phyloP scores from a whole-genome alignment of 2,888 invertebrate species.

The Blera fallax region DNA sequence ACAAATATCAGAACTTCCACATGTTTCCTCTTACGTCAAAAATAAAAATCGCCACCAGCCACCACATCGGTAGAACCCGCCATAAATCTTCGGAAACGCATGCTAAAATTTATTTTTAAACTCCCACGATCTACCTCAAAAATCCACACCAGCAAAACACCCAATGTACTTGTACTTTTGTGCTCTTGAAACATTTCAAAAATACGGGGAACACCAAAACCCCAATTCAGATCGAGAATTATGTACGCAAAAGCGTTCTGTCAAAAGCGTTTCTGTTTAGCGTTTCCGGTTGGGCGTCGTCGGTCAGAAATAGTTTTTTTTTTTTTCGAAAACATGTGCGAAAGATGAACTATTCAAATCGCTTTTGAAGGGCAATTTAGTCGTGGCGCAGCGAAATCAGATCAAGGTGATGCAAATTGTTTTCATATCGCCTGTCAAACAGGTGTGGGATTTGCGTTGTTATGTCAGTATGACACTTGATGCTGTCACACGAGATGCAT shows the following conservation, averaged over 20 bases:
- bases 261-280: not conserved
- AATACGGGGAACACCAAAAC: not conserved
- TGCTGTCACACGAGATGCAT: not conserved
- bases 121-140: constrained; percentile 59
- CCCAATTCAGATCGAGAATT: not conserved
- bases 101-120: constrained; percentile 41
- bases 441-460: not conserved
- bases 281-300: constrained; percentile 3
- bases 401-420: constrained; percentile 9
- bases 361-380: constrained; percentile 9
- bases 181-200: constrained; percentile 42
- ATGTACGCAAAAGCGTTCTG: not conserved
- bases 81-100: constrained; percentile 24
- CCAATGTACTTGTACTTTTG: not conserved
- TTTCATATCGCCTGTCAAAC: not conserved
- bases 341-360: not conserved
- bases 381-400: not conserved
- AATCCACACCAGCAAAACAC: not conserved
- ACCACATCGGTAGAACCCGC: not conserved
- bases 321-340: not conserved
- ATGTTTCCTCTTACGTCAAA: constrained; percentile 24
- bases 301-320: constrained; percentile 9
- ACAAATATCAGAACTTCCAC: not conserved
- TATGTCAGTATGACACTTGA: not conserved
- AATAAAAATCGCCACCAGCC: not conserved